Percentiles rank a stretch among this genome's conserved stretches.
These are phyloP conservation scores for Lutraria rhynchaena DNA, from an alignment of 1,140 invertebrate species.

Conservation along the genomic window DNA sequence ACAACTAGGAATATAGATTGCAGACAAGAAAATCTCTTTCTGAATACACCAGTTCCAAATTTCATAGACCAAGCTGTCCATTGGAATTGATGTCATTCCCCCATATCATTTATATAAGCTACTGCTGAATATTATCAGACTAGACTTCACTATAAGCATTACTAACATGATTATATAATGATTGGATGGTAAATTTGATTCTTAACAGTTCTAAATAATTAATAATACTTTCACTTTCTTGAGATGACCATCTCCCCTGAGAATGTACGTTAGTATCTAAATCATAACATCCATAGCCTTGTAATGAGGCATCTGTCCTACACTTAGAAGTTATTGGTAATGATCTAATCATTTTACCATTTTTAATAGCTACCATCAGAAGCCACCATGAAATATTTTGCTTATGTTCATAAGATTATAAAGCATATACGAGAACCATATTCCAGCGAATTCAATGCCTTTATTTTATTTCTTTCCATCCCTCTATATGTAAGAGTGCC, in stretches of 20 bases:
- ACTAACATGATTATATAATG: not conserved
- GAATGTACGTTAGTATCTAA: not conserved
- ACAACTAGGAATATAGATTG: slow-evolving; percentile 42
- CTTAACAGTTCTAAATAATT: slow-evolving; percentile 61
- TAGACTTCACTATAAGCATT: slow-evolving; percentile 32
- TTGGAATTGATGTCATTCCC: not conserved
- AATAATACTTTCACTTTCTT: slow-evolving; percentile 39
- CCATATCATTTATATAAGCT: slow-evolving; percentile 48
- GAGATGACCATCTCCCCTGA: slow-evolving; percentile 37
- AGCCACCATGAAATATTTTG: slow-evolving; percentile 31
- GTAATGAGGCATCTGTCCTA: slow-evolving; percentile 47
- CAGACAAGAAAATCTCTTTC: slow-evolving; percentile 38
- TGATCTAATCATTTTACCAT: slow-evolving; percentile 18
- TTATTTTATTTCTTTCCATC: slow-evolving; percentile 32
- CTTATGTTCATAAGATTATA: slow-evolving; percentile 3
- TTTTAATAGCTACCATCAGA: slow-evolving; percentile 12
- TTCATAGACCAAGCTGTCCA: slow-evolving; percentile 28
- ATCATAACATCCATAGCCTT: slow-evolving; percentile 36
- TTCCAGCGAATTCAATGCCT: not conserved
- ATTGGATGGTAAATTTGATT: slow-evolving; percentile 22
- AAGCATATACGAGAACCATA: not conserved
- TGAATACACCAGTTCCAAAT: slow-evolving; percentile 57
- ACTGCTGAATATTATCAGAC: slow-evolving; percentile 61
- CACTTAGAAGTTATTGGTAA: not conserved
- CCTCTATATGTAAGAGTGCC: slow-evolving; percentile 20